Percentiles rank a stretch among this genome's conserved stretches.
Evolutionary conservation across 2,113 vertebrate genomes (phyloP).

Genomic region (Pterocles burchelli): DNA sequence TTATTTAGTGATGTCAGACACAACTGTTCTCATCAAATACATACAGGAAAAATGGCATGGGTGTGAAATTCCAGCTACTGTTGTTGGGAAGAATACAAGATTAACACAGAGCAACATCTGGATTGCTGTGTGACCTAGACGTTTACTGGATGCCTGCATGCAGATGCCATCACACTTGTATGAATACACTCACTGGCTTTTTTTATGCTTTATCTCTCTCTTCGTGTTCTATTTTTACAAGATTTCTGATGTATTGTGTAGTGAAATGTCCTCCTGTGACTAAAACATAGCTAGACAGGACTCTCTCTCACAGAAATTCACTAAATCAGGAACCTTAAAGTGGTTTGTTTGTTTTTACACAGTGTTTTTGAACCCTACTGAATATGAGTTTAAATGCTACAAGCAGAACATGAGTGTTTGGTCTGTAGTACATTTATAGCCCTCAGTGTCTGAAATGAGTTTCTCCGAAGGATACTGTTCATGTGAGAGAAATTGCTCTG

Average conservation of each 20-base stretch:
- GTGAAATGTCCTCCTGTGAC: background rate
- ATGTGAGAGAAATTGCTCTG: constrained; percentile 66
- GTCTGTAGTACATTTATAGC: constrained; percentile 22
- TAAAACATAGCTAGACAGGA: background rate
- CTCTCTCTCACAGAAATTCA: background rate
- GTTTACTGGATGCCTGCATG: background rate
- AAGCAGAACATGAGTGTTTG: constrained; percentile 47
- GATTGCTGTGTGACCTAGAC: background rate
- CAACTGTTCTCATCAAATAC: background rate
- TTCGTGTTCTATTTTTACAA: background rate
- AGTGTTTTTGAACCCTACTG: constrained; percentile 1
- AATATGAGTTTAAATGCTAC: constrained; percentile 42
- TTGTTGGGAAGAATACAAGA: background rate
- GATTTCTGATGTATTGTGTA: background rate
- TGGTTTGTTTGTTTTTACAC: background rate
- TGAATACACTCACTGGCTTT: accelerated
- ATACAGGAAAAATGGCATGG: background rate
- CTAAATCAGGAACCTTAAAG: constrained; percentile 38
- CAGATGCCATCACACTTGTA: background rate
- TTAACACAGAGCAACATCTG: background rate
- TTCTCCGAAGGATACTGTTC: constrained; percentile 62
- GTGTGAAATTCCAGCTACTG: background rate
- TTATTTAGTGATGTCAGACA: background rate
- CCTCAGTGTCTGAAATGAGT: constrained; percentile 27
- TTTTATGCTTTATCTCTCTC: background rate